phyloP scores from a whole-genome alignment of 2,113 vertebrate genomes.

The Oncorhynchus kisutch region DNA sequence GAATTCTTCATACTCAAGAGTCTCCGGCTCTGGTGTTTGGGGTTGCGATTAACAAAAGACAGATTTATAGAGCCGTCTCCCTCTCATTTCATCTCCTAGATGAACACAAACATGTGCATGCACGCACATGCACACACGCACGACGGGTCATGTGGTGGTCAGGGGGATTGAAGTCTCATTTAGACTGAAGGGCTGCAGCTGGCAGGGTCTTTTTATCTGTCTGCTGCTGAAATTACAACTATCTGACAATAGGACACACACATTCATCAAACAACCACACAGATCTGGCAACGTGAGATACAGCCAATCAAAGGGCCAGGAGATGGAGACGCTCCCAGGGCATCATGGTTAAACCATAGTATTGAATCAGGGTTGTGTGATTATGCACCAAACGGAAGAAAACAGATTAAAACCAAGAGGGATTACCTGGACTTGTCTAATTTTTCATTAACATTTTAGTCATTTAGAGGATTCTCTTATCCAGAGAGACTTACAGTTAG shows the following conservation, averaged over 20 bases:
- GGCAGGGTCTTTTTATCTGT: not conserved
- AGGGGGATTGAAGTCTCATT: not conserved
- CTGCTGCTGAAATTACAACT: not conserved
- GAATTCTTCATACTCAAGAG: not conserved
- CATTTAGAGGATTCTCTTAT: no score
- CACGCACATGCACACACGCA: no score
- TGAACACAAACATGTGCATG: no score
- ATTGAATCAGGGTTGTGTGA: no score
- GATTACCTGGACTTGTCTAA: no score
- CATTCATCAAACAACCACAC: not conserved
- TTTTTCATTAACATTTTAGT: no score
- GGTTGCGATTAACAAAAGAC: not conserved
- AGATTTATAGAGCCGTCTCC: no score
- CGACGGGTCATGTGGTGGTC: not conserved
- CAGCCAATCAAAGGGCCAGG: not conserved
- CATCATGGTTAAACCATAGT: constrained; percentile 16
- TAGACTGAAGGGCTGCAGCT: not conserved
- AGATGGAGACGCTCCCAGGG: constrained; percentile 35
- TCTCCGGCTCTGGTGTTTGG: not conserved
- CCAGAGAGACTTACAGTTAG: no score
- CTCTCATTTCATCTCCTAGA: no score
- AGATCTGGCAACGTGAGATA: constrained; percentile 1
- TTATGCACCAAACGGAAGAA: no score
- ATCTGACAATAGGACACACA: not conserved
- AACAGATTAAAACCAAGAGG: no score